Percentiles rank a stretch among this genome's conserved stretches.
Conservation (phyloP, 2,888 invertebrate genomes). For the Pseudolycoriella hygida region DNA sequence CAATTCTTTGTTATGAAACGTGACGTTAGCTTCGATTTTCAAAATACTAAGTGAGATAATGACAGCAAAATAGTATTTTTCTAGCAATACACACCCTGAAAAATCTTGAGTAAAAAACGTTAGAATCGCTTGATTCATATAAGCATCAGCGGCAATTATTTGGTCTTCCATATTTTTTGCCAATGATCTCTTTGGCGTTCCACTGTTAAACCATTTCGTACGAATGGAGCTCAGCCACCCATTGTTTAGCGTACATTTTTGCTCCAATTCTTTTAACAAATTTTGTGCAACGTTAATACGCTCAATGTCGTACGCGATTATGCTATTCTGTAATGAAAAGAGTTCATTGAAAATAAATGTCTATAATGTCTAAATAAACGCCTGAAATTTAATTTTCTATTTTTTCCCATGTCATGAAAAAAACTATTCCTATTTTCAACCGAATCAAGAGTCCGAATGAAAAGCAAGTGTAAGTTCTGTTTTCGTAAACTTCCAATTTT, state of each 20-base stretch:
- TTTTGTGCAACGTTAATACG: constrained; percentile 38
- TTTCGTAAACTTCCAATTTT: too few species aligned
- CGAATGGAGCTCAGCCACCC: constrained; percentile 38
- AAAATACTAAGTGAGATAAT: too few species aligned
- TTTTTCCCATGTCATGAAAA: too few species aligned
- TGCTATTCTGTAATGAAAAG: constrained; percentile 39
- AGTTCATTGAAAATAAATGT: constrained; percentile 2
- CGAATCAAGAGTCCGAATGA: too few species aligned
- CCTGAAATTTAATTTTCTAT: too few species aligned
- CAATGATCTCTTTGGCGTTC: constrained; percentile 13
- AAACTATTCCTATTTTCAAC: too few species aligned
- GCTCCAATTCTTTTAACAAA: constrained; percentile 40
- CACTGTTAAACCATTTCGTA: constrained; percentile 25
- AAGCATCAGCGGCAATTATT: constrained; percentile 46
- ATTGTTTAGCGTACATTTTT: constrained; percentile 31
- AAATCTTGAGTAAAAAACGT: constrained; percentile 47
- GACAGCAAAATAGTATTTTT: too few species aligned
- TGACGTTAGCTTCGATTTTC: too few species aligned
- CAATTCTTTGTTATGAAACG: too few species aligned
- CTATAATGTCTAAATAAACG: not conserved
- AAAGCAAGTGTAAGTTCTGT: too few species aligned
- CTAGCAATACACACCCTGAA: constrained; percentile 30
- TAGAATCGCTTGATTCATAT: constrained; percentile 43
- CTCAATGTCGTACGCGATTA: constrained; percentile 52
- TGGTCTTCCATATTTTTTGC: constrained; percentile 40